Evolutionary conservation across 2,797 vertebrate genomes (phyloP).

Genomic region (Sebastes melanostomus): DNA sequence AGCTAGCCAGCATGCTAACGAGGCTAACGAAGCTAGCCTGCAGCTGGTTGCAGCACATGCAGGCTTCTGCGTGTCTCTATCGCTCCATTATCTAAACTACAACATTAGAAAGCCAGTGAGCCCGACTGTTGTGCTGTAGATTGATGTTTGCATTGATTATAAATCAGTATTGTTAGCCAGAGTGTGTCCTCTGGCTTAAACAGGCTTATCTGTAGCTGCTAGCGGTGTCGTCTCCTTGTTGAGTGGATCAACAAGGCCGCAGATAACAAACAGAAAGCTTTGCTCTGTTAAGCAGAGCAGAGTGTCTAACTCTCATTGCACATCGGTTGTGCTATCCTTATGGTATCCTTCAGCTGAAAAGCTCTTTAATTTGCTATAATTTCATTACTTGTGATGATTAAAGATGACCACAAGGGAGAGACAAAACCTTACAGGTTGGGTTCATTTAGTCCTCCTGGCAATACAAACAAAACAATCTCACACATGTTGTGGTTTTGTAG

Average conservation of each 20-base stretch:
- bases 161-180: neutral
- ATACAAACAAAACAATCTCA: neutral
- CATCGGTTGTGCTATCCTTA: rapidly evolving
- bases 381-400: neutral
- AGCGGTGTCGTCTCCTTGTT: neutral
- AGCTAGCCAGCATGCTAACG: constrained; percentile 14
- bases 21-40: constrained; percentile 56
- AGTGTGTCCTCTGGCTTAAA: neutral
- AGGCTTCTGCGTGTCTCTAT: neutral
- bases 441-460: neutral
- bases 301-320: neutral
- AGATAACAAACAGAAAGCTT: neutral
- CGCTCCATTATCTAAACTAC: neutral
- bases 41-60: constrained; percentile 16
- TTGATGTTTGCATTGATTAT: rapidly evolving
- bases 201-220: neutral
- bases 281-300: rapidly evolving
- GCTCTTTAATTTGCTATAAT: neutral
- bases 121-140: rapidly evolving
- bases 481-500: neutral
- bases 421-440: neutral
- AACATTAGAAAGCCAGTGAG: rapidly evolving
- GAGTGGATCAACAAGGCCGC: neutral
- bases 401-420: constrained; percentile 34
- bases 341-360: neutral